These are phyloP conservation scores for Chironomus tentans DNA, from an alignment of 2,888 invertebrate genomes.

Conservation along the genomic window DNA sequence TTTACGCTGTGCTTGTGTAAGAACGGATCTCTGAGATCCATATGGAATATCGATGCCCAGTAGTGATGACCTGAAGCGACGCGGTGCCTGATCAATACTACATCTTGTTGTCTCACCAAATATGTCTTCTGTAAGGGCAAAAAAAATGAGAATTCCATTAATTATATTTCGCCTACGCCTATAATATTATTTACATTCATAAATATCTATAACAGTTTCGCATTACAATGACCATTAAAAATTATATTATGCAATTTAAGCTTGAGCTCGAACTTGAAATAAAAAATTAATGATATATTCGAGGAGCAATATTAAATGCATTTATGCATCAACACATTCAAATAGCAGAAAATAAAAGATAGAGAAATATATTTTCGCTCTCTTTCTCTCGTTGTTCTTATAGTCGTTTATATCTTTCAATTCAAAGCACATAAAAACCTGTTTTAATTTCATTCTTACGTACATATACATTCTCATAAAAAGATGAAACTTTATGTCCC, in stretches of 20 bases:
- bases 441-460: background rate
- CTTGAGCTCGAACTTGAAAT: slow-evolving; percentile 23
- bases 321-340: background rate
- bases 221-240: background rate
- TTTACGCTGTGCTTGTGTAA: slow-evolving; percentile 74
- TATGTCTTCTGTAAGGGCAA: slow-evolving; percentile 37
- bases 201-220: background rate
- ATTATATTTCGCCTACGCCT: background rate
- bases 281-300: background rate
- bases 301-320: background rate
- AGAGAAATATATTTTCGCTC: background rate
- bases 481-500: too few relatives aligned
- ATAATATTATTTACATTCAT: background rate
- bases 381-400: background rate
- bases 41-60: slow-evolving; percentile 73
- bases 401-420: background rate
- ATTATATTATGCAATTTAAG: slow-evolving; percentile 18
- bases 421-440: background rate
- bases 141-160: background rate
- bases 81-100: slow-evolving; percentile 41
- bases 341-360: background rate
- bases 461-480: too few relatives aligned
- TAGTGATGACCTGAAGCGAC: slow-evolving; percentile 69
- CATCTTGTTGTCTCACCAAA: slow-evolving; percentile 35
- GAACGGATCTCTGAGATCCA: slow-evolving; percentile 54